Base-by-base conservation (phyloP, 1,140 invertebrate species). In the Melanaphis sacchari region DNA sequence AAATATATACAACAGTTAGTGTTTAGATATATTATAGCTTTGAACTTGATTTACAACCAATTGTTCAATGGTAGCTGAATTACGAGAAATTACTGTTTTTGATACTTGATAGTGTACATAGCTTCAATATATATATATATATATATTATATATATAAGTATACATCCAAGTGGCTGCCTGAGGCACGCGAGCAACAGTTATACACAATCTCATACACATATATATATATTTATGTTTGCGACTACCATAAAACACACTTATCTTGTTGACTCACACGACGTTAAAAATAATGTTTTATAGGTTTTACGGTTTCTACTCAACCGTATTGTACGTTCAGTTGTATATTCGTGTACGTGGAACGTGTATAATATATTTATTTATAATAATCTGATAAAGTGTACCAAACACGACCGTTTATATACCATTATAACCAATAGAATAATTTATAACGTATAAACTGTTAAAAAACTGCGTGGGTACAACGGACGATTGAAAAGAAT, bases 181-280 rank as follows among this genome's bases (percentile, higher is more conserved):
- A 11, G 59, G 59, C 59, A 66, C 59, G 59, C 59, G 11, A 66
- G 59, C 59, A 66, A 66, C 59, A 66, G 59, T 66, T 66, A n/a
- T 18, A 66, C 31, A 66, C 59, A 66, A 66, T 66, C 31, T 3
- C 59, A n/a, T 31, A 18, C n/a, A 11, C n/a, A 0, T 66, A 11
- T 66, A 15, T 66, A 15, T 66, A 4, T 66, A 4, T n/a, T 11
- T n/a, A 4, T 66, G 31, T 66, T 66, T 31, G 11, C 31, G 59
- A 76, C 59, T 76, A 76, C 59, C 59, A 76, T 76, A 76, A 76
- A 76, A 76, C 59, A 76, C 59, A 76, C 59, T 76, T 76, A 76
- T 76, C 59, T 76, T 76, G 59, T 76, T 76, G 59, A 76, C 59
- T 76, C n/a, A n/a, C 6, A 76, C 59, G 59, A 76, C 59, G 59